These are phyloP conservation scores for Hemiprocne comata DNA, from an alignment of 2,113 vertebrate species.

Conservation along the genomic window DNA sequence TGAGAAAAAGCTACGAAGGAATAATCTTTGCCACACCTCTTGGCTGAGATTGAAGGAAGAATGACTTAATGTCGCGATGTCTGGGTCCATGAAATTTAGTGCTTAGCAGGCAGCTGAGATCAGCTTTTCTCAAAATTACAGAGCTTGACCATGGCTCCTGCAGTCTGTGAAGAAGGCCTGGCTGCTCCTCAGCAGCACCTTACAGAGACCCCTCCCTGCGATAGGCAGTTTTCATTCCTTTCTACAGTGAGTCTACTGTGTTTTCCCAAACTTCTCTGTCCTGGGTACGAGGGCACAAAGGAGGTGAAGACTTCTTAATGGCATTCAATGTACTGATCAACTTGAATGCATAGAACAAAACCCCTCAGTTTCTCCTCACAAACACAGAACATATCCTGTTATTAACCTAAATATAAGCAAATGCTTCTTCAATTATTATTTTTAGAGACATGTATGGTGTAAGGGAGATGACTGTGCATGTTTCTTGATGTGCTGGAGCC, in stretches of 20 bases:
- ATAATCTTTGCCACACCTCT: not conserved
- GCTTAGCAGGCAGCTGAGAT: not conserved
- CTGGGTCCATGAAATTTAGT: not conserved
- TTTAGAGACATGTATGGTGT: not conserved
- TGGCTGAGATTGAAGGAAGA: not conserved
- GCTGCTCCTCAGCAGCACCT: not conserved
- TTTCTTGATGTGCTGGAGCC: not conserved
- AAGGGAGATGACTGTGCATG: not conserved
- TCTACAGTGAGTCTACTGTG: not conserved
- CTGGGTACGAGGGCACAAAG: not conserved
- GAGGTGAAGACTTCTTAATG: not conserved
- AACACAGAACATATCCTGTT: not conserved
- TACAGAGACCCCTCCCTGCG: not conserved
- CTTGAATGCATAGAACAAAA: not conserved
- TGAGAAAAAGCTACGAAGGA: constrained; percentile 3
- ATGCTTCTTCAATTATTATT: not conserved
- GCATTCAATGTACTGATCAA: not conserved
- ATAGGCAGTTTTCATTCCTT: not conserved
- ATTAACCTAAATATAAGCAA: not conserved
- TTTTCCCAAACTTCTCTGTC: not conserved
- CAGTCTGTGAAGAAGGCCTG: not conserved
- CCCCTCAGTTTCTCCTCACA: not conserved
- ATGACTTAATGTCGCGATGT: not conserved
- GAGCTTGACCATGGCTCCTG: not conserved
- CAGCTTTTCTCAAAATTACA: not conserved